Conservation (phyloP, 2,113 vertebrate species). For the Rhea pennata region DNA sequence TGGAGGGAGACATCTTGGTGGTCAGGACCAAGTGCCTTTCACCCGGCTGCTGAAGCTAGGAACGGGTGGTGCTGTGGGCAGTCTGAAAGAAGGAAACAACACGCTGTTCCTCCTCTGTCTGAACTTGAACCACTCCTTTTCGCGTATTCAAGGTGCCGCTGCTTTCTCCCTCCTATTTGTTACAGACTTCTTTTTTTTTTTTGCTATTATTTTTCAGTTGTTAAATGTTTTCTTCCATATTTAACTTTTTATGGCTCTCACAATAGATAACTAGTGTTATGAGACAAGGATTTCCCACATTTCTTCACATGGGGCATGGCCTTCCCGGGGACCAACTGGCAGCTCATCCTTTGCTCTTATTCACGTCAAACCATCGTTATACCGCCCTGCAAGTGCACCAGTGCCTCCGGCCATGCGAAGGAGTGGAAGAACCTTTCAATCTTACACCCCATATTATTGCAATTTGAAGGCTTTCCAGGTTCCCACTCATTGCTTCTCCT, state of each 20-base stretch:
- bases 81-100: background rate
- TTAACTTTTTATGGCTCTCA: background rate
- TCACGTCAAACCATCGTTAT: background rate
- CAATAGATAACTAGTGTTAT: background rate
- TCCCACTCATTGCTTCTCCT: background rate
- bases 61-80: fast-evolving
- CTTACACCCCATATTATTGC: background rate
- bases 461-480: background rate
- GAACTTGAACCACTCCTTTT: background rate
- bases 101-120: background rate
- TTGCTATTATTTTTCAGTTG: background rate
- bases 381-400: background rate
- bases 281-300: background rate
- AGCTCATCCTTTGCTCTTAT: background rate
- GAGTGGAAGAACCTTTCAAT: background rate
- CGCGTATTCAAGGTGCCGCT: background rate
- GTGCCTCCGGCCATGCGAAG: background rate
- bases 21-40: background rate
- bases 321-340: background rate
- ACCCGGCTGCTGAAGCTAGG: background rate
- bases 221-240: background rate
- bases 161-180: background rate
- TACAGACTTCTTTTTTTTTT: background rate
- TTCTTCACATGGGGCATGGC: background rate
- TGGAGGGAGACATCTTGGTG: background rate